These are phyloP conservation scores for Albula goreensis DNA, from an alignment of 2,113 vertebrate species.

Conservation along the genomic window DNA sequence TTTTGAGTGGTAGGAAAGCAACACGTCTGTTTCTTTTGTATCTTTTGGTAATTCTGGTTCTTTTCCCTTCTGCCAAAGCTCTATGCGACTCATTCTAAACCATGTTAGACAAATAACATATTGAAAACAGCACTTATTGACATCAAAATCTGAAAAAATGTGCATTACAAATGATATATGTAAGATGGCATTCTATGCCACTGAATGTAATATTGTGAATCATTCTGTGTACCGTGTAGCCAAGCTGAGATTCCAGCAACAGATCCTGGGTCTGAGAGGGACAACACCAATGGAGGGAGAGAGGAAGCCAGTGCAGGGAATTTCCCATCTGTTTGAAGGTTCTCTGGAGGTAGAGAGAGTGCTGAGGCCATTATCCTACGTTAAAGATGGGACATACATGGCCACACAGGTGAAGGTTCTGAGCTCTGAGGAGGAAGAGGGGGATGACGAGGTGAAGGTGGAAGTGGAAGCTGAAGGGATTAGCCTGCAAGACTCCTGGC, in stretches of 20 bases:
- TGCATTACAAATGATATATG: too few relatives aligned
- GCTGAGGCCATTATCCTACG: neutral
- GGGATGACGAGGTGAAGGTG: conserved; percentile 21
- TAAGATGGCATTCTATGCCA: neutral
- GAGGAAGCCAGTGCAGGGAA: neutral
- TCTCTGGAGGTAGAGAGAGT: conserved; percentile 20
- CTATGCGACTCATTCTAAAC: neutral
- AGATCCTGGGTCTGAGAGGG: conserved; percentile 40
- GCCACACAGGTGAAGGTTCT: conserved; percentile 45
- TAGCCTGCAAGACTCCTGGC: neutral
- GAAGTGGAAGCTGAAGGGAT: neutral
- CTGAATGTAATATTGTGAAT: neutral
- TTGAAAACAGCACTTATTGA: neutral
- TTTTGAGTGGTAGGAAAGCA: neutral
- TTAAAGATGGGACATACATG: conserved; percentile 44
- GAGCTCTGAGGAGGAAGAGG: conserved; percentile 54
- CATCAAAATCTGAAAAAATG: neutral
- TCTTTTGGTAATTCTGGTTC: neutral
- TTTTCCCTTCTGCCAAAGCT: neutral
- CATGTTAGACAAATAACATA: neutral
- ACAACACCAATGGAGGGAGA: conserved; percentile 8
- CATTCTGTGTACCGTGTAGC: conserved; percentile 45
- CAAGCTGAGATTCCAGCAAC: conserved; percentile 51
- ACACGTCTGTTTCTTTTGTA: neutral
- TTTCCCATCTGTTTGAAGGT: conserved; percentile 1